Base-by-base conservation (phyloP, 64 coral and sea anemone species). In the Dendrophyllia cribrosa region DNA sequence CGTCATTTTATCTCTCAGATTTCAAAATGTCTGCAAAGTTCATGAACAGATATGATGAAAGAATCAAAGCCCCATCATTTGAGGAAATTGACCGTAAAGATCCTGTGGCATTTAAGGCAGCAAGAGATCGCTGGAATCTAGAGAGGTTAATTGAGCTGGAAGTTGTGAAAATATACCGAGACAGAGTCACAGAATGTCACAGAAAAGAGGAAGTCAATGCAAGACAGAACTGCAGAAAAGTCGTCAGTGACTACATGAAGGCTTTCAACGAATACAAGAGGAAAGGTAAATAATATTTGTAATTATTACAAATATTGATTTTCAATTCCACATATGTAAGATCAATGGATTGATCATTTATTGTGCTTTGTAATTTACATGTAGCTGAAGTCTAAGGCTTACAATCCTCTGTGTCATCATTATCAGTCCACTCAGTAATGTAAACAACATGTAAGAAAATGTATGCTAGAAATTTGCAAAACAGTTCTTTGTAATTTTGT, bases 21-120 rank as follows among this genome's bases (percentile, higher is more conserved):
- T 55, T 21, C 22, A 85, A 75, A 26, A 97, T 97, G 95, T 75
- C 90, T 70, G 95, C 94, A 63, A 97, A 94, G 55, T 97, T 76
- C 59, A 86, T 91, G 58, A 97, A 82, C 26, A 86, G 95, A 23
- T 97, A 91, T 89, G 66, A 88, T 68, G 95, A 97, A 51, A 86
- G 76, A 51, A 82, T 93, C 17, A 92, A 92, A 82, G 82, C 93
- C 34, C 94, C 97, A 25, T 94, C 94, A 26, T 99, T 99, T 96
- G 97, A 99, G 17, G 97, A 99, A 76, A 99, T 99, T 78, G 97
- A 99, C 74, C 68, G 97, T 3, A 90, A 50, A 25, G 97, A 99
- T 72, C 97, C 97, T 52, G 94, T 99, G 53, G 91, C 94, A 19
- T 99, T 99, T 88, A 25, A 88, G 7, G 88, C 88, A 70, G 97